Base-by-base conservation (phyloP, 2,113 vertebrate genomes). In the Syngnathus typhle region DNA sequence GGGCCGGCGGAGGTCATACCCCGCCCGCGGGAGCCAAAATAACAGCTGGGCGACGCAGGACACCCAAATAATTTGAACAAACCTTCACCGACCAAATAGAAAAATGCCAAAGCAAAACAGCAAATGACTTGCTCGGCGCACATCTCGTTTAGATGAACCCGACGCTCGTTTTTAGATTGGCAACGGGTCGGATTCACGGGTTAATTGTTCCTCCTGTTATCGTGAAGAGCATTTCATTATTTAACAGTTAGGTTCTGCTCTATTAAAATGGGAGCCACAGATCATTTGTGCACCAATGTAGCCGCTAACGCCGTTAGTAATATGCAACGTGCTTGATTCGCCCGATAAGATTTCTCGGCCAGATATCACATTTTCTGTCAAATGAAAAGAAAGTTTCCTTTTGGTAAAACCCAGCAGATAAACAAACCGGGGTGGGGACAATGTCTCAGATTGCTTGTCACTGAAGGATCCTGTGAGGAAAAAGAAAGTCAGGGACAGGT, bases 1-100 rank as follows among this genome's bases (percentile, higher is more conserved):
- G 72, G 79, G 71, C 13, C 68, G 72, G 72, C 32, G 72, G 83
- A 84, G 87, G 85, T 83, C 83, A 80, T 64, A 82, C 64, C n/a
- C n/a, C 23, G 23, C 76, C 83, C 60, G 66, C 70, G 56, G 80
- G 85, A 75, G n/a, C 36, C 5, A 75, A 72, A 81, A 71, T 66
- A 84, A 87, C 84, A 87, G 82, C 84, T 87, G 88, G 79, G 65
- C 0, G 3, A 68, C 73, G 65, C 4, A 1, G 66, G 60, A 3
- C 27, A 32, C 27, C 27, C 3, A 32, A 32, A 32, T 32, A 84
- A 82, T 80, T 72, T 63, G 73, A 64, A 60, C 72, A 71, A 73
- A 71, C 75, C 79, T 59, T 6, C 6, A 39, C 38, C 38, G 6
- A 6, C 39, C 39, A 39, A 39, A 39, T 7, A 1, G 9, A 39